Percentiles rank a stretch among this genome's conserved stretches.
Conservation (phyloP, 2,888 invertebrate genomes). For the Drosophila picticornis region DNA sequence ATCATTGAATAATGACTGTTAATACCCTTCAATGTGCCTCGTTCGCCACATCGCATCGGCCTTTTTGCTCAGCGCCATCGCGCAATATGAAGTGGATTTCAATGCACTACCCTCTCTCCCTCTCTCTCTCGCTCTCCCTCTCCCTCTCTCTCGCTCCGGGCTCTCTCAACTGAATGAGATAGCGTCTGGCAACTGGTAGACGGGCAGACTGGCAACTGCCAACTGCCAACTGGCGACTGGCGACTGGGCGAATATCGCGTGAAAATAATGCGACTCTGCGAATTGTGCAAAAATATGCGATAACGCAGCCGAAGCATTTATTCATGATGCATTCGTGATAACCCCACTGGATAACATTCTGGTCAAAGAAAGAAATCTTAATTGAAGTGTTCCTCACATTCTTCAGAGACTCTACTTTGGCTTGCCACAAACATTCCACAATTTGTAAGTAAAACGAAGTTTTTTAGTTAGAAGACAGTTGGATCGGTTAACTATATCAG, state of each 20-base stretch:
- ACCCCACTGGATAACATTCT: constrained; percentile 25
- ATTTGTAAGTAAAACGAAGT: not conserved
- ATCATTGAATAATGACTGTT: constrained; percentile 85
- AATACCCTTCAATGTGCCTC: constrained; percentile 83
- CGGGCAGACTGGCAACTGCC: not conserved
- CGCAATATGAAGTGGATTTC: constrained; percentile 77
- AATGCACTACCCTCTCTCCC: constrained; percentile 68
- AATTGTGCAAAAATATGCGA: constrained; percentile 79
- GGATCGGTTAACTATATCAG: not conserved
- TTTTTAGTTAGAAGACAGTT: too few species aligned
- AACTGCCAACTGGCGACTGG: not conserved
- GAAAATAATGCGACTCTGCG: constrained; percentile 71
- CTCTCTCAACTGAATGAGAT: constrained; percentile 47
- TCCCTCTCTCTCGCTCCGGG: not conserved
- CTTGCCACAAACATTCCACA: not conserved
- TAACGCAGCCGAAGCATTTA: constrained; percentile 63
- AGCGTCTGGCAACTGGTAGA: constrained; percentile 30
- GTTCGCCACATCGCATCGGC: constrained; percentile 20
- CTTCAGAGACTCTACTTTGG: not conserved
- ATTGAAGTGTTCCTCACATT: not conserved
- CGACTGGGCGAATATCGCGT: constrained; percentile 8
- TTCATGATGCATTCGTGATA: constrained; percentile 40
- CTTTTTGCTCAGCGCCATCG: constrained; percentile 26
- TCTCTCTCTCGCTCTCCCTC: constrained; percentile 5
- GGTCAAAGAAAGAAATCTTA: not conserved